Evolutionary conservation across 2,888 invertebrate species (phyloP).

Genomic region (Ectemnius continuus): DNA sequence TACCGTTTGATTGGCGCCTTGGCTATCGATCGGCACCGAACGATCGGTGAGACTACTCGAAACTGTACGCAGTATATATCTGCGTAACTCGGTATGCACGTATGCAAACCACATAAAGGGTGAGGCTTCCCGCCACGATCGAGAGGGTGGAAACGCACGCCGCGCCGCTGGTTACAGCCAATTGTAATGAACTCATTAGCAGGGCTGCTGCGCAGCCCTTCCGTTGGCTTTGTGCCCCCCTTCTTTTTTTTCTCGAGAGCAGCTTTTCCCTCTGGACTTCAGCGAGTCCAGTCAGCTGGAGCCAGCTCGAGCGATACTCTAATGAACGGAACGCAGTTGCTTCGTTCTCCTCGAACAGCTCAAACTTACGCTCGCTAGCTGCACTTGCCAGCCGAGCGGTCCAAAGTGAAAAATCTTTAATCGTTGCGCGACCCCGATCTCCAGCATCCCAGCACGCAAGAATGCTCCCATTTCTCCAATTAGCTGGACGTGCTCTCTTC

Average conservation of each 20-base stretch:
- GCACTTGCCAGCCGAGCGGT: too few relatives aligned
- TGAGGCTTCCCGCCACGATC: slow-evolving; percentile 13
- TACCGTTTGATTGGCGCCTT: slow-evolving; percentile 53
- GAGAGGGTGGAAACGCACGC: slow-evolving; percentile 29
- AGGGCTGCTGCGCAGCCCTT: slow-evolving; percentile 14
- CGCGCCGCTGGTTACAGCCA: slow-evolving; percentile 33
- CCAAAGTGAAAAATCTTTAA: too few relatives aligned
- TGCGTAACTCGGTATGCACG: slow-evolving; percentile 4
- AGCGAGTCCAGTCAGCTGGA: too few relatives aligned
- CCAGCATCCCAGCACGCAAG: too few relatives aligned
- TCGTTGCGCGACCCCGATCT: too few relatives aligned
- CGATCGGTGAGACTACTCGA: background rate
- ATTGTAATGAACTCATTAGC: slow-evolving; percentile 57
- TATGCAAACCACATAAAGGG: slow-evolving; percentile 28
- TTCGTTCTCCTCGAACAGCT: too few relatives aligned
- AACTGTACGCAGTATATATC: background rate
- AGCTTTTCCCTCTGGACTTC: too few relatives aligned
- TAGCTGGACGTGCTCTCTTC: background rate
- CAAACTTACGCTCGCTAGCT: too few relatives aligned
- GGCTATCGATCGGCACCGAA: slow-evolving; percentile 38
- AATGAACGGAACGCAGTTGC: slow-evolving; percentile 11
- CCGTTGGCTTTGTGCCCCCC: slow-evolving; percentile 21
- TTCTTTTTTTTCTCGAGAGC: slow-evolving; percentile 20
- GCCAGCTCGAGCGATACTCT: slow-evolving; percentile 5
- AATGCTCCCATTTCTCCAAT: too few relatives aligned